A percentile compares a stretch with the other conserved stretches of the same genome.
Conservation (phyloP, 2,888 invertebrate genomes). For the Zhuqinia jingwanae region DNA sequence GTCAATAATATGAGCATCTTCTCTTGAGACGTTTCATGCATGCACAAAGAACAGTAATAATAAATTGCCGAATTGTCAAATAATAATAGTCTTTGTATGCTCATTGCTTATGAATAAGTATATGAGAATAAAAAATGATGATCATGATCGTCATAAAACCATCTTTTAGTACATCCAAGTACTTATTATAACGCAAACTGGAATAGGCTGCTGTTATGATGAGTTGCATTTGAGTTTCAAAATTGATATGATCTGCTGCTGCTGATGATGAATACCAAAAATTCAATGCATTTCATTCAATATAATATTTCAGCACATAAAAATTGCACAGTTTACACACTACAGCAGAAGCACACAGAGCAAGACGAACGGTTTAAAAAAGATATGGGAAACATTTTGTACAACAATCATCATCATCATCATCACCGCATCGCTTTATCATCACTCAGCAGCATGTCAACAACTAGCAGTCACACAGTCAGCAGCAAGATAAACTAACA, state of each 20-base stretch:
- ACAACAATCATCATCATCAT: constrained; percentile 19
- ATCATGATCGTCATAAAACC: background rate
- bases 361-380: constrained; percentile 30
- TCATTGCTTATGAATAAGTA: too few species aligned
- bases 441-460: constrained; percentile 60
- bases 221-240: background rate
- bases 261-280: constrained; percentile 14
- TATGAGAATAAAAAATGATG: too few species aligned
- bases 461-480: constrained; percentile 3
- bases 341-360: constrained; percentile 38
- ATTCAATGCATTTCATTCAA: background rate
- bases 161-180: too few species aligned
- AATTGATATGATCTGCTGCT: background rate
- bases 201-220: background rate
- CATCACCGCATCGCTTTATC: too few species aligned
- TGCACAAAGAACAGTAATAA: constrained; percentile 14
- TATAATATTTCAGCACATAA: background rate
- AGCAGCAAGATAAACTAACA: constrained; percentile 42
- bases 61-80: constrained; percentile 37
- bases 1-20: constrained; percentile 24
- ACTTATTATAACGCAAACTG: background rate
- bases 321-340: background rate
- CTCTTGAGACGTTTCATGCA: too few species aligned
- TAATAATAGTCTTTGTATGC: constrained; percentile 28
- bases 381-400: constrained; percentile 10